phyloP scores from a whole-genome alignment of 2,888 invertebrate species.

The Cylindroiulus punctatus region DNA sequence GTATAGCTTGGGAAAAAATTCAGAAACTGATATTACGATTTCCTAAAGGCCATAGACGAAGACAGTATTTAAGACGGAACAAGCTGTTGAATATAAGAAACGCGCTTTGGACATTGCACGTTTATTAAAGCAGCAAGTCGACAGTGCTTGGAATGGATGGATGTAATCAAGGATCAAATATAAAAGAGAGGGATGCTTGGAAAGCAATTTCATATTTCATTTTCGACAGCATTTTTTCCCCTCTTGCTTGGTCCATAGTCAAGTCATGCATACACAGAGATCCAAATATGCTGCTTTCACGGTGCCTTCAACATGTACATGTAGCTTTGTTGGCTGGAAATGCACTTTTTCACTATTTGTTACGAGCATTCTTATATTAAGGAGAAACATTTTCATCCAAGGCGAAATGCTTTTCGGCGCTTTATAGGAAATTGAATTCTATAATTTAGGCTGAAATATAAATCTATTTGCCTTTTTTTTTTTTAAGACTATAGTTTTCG shows the following conservation, averaged over 20 bases:
- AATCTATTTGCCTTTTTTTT: background rate
- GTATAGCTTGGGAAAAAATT: background rate
- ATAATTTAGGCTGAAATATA: conserved; percentile 15
- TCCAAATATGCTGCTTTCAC: background rate
- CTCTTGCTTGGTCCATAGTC: background rate
- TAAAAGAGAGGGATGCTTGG: conserved; percentile 24
- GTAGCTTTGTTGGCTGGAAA: conserved; percentile 1
- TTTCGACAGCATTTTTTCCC: conserved; percentile 23
- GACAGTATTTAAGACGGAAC: background rate
- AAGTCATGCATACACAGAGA: background rate
- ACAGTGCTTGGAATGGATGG: conserved; percentile 35
- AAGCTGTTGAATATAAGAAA: conserved; percentile 6
- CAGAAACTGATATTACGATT: background rate
- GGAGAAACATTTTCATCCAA: background rate
- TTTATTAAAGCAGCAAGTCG: conserved; percentile 45
- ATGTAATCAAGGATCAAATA: conserved; percentile 47
- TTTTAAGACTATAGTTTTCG: background rate
- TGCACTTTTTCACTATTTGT: conserved; percentile 36
- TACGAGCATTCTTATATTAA: conserved; percentile 24
- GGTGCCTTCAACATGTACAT: conserved; percentile 32
- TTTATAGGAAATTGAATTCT: conserved; percentile 53
- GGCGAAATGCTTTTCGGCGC: background rate
- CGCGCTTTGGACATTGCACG: background rate
- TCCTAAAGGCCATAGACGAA: background rate
- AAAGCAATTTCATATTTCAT: conserved; percentile 47